Percentiles rank a stretch among this genome's conserved stretches.
Evolutionary conservation across 2,888 invertebrate species (phyloP).

Genomic region (Drosophila nr. perissopoda): DNA sequence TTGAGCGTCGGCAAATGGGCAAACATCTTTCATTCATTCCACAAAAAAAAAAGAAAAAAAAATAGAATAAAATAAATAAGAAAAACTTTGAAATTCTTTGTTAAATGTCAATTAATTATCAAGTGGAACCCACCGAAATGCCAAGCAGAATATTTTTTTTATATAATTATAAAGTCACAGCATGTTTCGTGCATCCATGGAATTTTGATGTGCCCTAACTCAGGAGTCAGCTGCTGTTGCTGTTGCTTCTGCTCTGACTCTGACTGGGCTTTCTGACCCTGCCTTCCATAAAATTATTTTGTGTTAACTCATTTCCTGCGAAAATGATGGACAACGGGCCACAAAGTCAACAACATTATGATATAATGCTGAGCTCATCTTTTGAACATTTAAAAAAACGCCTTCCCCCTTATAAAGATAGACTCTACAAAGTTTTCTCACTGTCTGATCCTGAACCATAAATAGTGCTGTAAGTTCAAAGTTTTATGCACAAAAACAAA

Average conservation of each 20-base stretch:
- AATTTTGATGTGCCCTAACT: constrained; percentile 48
- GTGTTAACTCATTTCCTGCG: constrained; percentile 75
- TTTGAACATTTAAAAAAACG: constrained; percentile 16
- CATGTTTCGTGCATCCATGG: constrained; percentile 56
- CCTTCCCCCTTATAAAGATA: not conserved
- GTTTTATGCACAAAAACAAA: constrained; percentile 40
- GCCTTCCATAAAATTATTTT: constrained; percentile 31
- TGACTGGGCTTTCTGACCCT: constrained; percentile 33
- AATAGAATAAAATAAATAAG: constrained; percentile 4
- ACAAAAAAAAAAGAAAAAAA: not conserved
- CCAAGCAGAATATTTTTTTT: constrained; percentile 31
- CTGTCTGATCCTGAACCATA: constrained; percentile 31
- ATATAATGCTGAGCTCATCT: constrained; percentile 69
- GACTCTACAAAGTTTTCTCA: constrained; percentile 35
- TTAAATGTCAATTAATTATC: constrained; percentile 79
- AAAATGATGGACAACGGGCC: constrained; percentile 64
- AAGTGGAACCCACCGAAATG: constrained; percentile 48
- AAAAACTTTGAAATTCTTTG: constrained; percentile 61
- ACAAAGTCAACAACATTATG: constrained; percentile 48
- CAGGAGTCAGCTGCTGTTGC: constrained; percentile 20
- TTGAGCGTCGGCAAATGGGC: constrained; percentile 23
- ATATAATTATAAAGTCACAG: constrained; percentile 76
- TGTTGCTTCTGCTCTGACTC: constrained; percentile 15
- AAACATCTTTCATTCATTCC: constrained; percentile 44
- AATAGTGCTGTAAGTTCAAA: constrained; percentile 37